These are phyloP conservation scores for Eidolon dupreanum DNA, from an alignment of 2,797 vertebrate genomes.

Conservation along the genomic window DNA sequence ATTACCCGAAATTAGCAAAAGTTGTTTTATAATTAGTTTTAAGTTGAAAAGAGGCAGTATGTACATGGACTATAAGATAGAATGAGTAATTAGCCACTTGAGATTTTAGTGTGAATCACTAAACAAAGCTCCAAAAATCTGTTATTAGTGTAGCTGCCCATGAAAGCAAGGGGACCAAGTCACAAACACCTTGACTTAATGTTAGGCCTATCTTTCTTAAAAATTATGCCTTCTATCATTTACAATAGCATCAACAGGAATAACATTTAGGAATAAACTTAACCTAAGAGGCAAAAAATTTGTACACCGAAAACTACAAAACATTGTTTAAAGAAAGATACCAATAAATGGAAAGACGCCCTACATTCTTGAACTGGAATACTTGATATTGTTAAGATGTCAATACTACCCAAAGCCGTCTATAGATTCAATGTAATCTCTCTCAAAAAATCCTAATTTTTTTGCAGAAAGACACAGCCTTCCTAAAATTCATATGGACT, in stretches of 20 bases:
- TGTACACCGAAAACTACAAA: background rate
- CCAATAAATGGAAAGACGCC: background rate
- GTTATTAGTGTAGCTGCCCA: background rate
- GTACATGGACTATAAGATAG: background rate
- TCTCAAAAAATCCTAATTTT: background rate
- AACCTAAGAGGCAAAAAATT: background rate
- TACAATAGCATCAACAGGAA: background rate
- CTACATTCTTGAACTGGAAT: background rate
- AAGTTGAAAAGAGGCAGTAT: background rate
- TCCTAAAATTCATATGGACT: background rate
- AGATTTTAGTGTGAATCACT: background rate
- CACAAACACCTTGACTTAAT: background rate
- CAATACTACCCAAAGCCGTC: background rate
- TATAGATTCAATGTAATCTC: background rate
- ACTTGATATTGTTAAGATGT: background rate
- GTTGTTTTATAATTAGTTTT: slow-evolving; percentile 19
- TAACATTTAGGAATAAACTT: background rate
- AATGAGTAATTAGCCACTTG: background rate
- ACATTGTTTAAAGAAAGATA: background rate
- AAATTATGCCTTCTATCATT: background rate
- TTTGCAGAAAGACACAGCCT: background rate
- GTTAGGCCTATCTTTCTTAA: background rate
- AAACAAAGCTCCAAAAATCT: background rate
- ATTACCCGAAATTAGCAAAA: slow-evolving; percentile 7
- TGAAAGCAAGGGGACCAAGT: background rate